phyloP scores from a whole-genome alignment of 2,113 vertebrate genomes.

The Sinocyclocheilus anshuiensis region DNA sequence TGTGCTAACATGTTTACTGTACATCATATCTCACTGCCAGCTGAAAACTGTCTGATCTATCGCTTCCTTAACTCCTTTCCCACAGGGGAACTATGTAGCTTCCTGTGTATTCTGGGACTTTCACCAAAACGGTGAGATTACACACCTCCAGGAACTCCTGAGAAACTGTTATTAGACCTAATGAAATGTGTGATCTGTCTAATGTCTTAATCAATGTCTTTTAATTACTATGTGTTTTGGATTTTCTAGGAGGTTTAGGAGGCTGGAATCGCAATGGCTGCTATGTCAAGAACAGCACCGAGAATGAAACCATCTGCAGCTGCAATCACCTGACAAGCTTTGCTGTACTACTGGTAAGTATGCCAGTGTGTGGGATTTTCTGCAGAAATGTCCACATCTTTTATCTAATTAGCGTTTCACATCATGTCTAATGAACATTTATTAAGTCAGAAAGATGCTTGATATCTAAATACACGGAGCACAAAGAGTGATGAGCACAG shows the following conservation, averaged over 20 bases:
- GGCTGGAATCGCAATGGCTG: conserved; percentile 87
- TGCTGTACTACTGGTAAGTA: conserved; percentile 84
- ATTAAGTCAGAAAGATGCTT: too few species aligned
- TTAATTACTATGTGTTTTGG: not conserved
- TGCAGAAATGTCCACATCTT: not conserved
- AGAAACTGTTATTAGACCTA: not conserved
- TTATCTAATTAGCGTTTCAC: too few species aligned
- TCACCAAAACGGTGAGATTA: conserved; percentile 79
- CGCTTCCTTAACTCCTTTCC: conserved; percentile 32
- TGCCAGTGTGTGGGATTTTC: not conserved
- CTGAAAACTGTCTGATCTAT: conserved; percentile 29
- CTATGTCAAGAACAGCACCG: conserved; percentile 72
- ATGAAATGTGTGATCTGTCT: not conserved
- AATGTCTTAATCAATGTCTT: not conserved
- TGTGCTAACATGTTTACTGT: not conserved
- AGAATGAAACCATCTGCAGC: conserved; percentile 82
- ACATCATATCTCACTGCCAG: not conserved
- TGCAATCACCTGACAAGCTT: conserved; percentile 95
- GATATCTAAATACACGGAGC: too few species aligned
- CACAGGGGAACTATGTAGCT: conserved; percentile 73
- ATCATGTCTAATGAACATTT: too few species aligned
- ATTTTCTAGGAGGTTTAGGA: conserved; percentile 77
- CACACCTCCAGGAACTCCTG: not conserved
- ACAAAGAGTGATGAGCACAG: not conserved
- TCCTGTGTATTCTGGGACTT: conserved; percentile 91